Evolutionary conservation across 1,140 invertebrate species (phyloP).

Genomic region (Tenebrio molitor): DNA sequence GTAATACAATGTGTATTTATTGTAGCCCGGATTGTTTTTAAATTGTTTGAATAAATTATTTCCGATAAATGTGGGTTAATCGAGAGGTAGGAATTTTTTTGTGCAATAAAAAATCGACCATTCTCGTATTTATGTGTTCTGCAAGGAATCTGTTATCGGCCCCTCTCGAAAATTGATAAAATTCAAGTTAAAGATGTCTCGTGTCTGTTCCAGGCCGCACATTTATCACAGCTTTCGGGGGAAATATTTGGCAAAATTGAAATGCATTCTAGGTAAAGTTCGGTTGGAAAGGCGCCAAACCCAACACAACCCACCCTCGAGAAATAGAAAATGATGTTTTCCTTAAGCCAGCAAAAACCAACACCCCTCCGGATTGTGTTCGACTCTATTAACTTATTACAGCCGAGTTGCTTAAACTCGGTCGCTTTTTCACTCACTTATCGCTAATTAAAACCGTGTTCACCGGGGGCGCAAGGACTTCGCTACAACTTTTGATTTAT

Average conservation of each 20-base stretch:
- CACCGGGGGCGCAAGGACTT: too few species aligned
- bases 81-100: too few species aligned
- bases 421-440: neutral
- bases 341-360: neutral
- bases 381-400: neutral
- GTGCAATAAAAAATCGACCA: too few species aligned
- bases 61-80: too few species aligned
- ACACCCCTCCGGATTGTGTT: neutral
- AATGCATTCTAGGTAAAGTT: conserved; percentile 26
- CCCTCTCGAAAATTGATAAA: conserved; percentile 16
- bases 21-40: too few species aligned
- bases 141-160: neutral
- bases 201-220: neutral
- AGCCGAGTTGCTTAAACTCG: too few species aligned
- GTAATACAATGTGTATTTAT: too few species aligned
- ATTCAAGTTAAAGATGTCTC: neutral
- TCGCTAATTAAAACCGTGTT: neutral
- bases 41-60: too few species aligned
- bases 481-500: conserved; percentile 15
- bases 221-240: conserved; percentile 1
- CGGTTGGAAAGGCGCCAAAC: neutral
- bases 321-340: conserved; percentile 19
- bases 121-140: too few species aligned
- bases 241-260: conserved; percentile 22
- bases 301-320: conserved; percentile 1